phyloP scores from a whole-genome alignment of 2,797 vertebrate genomes.

The Dicrostonyx torquatus region DNA sequence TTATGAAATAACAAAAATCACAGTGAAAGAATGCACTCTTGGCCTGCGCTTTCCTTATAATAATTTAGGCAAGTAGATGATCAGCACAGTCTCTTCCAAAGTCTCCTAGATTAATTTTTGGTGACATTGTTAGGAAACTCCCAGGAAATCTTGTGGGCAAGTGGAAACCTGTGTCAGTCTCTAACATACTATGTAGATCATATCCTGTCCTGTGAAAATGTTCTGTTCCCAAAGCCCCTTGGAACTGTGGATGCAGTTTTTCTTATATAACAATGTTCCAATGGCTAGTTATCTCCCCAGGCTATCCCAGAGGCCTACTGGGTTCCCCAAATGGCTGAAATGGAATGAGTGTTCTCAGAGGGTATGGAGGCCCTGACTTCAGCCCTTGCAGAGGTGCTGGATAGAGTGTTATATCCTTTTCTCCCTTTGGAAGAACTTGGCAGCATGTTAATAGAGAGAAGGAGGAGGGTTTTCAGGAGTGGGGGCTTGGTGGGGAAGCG shows the following conservation, averaged over 20 bases:
- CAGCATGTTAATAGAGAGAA: slow-evolving; percentile 21
- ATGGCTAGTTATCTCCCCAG: slow-evolving; percentile 64
- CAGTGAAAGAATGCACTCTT: slow-evolving; percentile 53
- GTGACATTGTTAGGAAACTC: slow-evolving; percentile 68
- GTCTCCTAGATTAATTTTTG: slow-evolving; percentile 62
- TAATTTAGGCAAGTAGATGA: slow-evolving; percentile 26
- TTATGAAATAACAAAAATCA: slow-evolving; percentile 60
- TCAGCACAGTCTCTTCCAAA: slow-evolving; percentile 34
- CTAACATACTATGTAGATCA: slow-evolving; percentile 42
- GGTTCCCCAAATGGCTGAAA: slow-evolving; percentile 57
- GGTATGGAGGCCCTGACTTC: not conserved
- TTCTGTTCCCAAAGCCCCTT: slow-evolving; percentile 64
- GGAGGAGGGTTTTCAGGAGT: slow-evolving; percentile 45
- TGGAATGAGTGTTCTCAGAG: slow-evolving; percentile 52
- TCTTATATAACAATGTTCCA: slow-evolving; percentile 65
- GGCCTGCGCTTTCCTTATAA: not conserved
- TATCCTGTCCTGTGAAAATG: slow-evolving; percentile 59
- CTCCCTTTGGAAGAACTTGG: slow-evolving; percentile 61
- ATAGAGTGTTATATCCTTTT: not conserved
- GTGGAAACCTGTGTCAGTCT: slow-evolving; percentile 58
- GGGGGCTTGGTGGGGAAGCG: slow-evolving; percentile 51
- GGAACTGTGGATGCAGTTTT: slow-evolving; percentile 68
- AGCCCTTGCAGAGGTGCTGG: not conserved
- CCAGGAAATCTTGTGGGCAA: slow-evolving; percentile 56
- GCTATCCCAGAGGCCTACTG: slow-evolving; percentile 63